Percentiles rank a stretch among this genome's conserved stretches.
Conservation (phyloP, 2,797 vertebrate genomes). For the Nannoperca obscura region DNA sequence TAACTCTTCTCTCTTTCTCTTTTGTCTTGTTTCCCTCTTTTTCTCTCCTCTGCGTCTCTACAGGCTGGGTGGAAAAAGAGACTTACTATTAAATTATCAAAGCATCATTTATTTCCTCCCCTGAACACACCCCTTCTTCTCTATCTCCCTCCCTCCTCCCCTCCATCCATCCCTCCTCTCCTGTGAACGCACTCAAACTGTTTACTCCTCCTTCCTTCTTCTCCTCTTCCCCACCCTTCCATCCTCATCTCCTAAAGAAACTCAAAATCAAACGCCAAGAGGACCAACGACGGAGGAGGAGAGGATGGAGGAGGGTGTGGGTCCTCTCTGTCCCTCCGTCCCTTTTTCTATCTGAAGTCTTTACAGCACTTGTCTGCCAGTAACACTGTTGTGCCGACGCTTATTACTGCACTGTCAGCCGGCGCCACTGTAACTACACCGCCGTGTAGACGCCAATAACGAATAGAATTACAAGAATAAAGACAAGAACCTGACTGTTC, state of each 20-base stretch:
- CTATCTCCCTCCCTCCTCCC: slow-evolving; percentile 35
- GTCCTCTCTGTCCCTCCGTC: slow-evolving; percentile 52
- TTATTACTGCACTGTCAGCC: slow-evolving; percentile 41
- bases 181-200: slow-evolving; percentile 40
- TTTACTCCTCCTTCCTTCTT: slow-evolving; percentile 52
- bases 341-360: slow-evolving; percentile 65
- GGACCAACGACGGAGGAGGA: slow-evolving; percentile 70
- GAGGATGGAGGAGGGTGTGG: slow-evolving; percentile 33
- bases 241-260: slow-evolving; percentile 50
- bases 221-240: slow-evolving; percentile 33
- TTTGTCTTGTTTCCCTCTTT: slow-evolving; percentile 24
- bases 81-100: slow-evolving; percentile 87
- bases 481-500: slow-evolving; percentile 48
- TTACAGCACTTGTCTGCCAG: slow-evolving; percentile 78
- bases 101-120: slow-evolving; percentile 67
- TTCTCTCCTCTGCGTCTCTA: slow-evolving; percentile 56
- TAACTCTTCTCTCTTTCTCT: slow-evolving; percentile 34
- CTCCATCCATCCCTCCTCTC: slow-evolving; percentile 25
- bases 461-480: not conserved
- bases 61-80: slow-evolving; percentile 88
- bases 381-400: slow-evolving; percentile 68
- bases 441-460: slow-evolving; percentile 48
- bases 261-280: slow-evolving; percentile 59
- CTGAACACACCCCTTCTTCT: slow-evolving; percentile 52
- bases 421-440: slow-evolving; percentile 40